Conservation (phyloP, 2,797 vertebrate species). For the Remorina albescens region DNA sequence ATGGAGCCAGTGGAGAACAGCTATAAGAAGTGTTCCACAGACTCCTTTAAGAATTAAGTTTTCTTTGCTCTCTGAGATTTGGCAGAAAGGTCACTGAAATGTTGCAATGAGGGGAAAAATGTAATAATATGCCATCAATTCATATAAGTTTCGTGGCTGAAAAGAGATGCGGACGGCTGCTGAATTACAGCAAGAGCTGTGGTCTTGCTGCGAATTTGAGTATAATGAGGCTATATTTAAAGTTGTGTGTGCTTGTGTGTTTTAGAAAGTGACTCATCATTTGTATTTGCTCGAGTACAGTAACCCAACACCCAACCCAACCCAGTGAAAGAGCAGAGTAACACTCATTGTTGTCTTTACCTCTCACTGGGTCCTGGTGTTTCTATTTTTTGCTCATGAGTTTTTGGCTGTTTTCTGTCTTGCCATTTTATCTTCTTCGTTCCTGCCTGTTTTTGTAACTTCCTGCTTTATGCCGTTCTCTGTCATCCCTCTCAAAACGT, state of each 20-base stretch:
- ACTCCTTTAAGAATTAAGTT: constrained; percentile 15
- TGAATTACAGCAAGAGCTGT: constrained; percentile 11
- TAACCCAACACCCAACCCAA: constrained; percentile 62
- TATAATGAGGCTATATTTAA: constrained; percentile 63
- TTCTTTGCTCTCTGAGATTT: constrained; percentile 40
- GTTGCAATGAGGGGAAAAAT: constrained; percentile 12
- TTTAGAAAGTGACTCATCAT: constrained; percentile 72
- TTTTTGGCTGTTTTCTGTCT: background rate
- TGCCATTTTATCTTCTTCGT: background rate
- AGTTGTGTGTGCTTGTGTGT: constrained; percentile 46
- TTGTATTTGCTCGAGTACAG: constrained; percentile 63
- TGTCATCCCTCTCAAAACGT: background rate
- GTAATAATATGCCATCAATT: constrained; percentile 38
- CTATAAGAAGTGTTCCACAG: background rate
- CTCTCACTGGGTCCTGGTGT: constrained; percentile 2
- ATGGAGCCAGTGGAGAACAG: background rate
- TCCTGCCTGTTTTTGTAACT: background rate
- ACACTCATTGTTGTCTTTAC: constrained; percentile 32
- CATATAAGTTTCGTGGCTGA: constrained; percentile 12
- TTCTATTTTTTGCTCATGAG: background rate
- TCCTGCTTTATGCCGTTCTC: background rate
- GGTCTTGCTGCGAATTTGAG: constrained; percentile 40
- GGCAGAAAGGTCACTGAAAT: constrained; percentile 47
- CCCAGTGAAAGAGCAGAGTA: constrained; percentile 41
- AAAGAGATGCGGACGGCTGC: constrained; percentile 8